These are phyloP conservation scores for Hirtodrosophila trivittata DNA, from an alignment of 2,888 invertebrate genomes.

Conservation along the genomic window DNA sequence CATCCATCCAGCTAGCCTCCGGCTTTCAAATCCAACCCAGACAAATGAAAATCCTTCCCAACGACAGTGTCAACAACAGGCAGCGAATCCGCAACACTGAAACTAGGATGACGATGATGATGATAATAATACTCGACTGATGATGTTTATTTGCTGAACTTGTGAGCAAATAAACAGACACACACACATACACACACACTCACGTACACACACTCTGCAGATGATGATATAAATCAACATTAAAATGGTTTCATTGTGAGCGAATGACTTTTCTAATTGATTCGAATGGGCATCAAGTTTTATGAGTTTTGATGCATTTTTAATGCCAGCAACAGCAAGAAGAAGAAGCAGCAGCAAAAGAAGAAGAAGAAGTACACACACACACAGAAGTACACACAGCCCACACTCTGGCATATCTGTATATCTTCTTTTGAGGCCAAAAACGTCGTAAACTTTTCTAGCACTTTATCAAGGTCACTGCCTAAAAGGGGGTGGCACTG, in stretches of 20 bases:
- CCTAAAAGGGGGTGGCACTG: neutral
- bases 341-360: conserved; percentile 1
- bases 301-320: conserved; percentile 55
- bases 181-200: conserved; percentile 20
- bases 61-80: conserved; percentile 46
- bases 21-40: conserved; percentile 29
- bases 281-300: conserved; percentile 36
- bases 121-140: conserved; percentile 15
- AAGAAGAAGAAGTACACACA: conserved; percentile 8
- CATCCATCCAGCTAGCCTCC: neutral
- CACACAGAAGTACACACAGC: conserved; percentile 4
- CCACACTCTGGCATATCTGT: neutral
- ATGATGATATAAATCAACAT: conserved; percentile 48
- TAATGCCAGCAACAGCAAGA: conserved; percentile 45
- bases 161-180: conserved; percentile 35
- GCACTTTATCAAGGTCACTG: conserved; percentile 40
- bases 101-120: conserved; percentile 24
- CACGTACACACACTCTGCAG: conserved; percentile 17
- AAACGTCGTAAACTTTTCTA: conserved; percentile 44
- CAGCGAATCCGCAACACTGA: conserved; percentile 12
- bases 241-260: conserved; percentile 20
- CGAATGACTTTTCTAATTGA: conserved; percentile 45
- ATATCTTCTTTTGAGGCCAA: conserved; percentile 20
- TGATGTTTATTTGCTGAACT: conserved; percentile 23
- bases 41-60: conserved; percentile 57